Evolutionary conservation across 1,140 invertebrate genomes (phyloP).

Genomic region (Chironomus tepperi): DNA sequence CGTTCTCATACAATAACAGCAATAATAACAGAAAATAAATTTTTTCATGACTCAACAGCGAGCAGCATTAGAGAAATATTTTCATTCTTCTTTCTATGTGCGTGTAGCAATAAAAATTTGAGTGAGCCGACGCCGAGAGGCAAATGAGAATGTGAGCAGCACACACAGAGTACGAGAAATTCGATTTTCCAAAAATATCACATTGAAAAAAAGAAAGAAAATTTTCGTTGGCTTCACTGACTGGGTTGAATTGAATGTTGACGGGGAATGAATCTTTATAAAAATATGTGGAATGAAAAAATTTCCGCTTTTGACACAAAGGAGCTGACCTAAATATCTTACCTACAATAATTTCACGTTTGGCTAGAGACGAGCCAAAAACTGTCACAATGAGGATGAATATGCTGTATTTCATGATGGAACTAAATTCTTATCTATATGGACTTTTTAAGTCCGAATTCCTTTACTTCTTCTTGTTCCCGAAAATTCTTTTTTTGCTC

Average conservation of each 20-base stretch:
- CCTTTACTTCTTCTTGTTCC: no score
- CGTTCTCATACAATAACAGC: neutral
- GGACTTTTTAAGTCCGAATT: no score
- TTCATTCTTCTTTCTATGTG: neutral
- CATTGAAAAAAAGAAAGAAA: neutral
- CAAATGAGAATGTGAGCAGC: neutral
- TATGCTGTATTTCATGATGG: neutral
- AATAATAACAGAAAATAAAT: neutral
- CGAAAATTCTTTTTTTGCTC: no score
- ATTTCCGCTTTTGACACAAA: neutral
- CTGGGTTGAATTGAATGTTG: neutral
- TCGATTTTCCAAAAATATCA: constrained; percentile 9
- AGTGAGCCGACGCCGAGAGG: neutral
- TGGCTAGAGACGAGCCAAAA: neutral
- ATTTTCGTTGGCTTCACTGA: neutral
- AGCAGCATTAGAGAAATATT: no score
- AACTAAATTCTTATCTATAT: no score
- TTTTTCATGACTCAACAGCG: neutral
- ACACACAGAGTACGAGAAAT: neutral
- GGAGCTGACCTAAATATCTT: neutral
- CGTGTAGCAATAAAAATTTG: neutral
- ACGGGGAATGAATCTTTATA: neutral
- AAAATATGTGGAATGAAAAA: neutral
- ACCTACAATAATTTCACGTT: neutral
- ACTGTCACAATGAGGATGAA: neutral